Percentiles rank a stretch among this genome's conserved stretches.
Conservation (phyloP, 1,140 invertebrate genomes). For the Drosophila repletoides region DNA sequence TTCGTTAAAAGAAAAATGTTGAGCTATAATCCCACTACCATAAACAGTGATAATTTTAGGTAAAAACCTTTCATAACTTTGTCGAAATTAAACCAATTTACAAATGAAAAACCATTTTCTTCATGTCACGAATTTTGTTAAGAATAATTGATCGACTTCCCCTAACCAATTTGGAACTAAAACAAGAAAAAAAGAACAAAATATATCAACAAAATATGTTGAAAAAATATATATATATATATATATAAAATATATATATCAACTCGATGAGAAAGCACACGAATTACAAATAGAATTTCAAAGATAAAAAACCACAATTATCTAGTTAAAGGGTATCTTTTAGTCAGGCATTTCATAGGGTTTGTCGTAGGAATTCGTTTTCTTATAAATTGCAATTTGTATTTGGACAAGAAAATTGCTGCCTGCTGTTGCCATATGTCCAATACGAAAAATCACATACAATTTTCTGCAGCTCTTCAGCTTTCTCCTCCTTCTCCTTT, state of each 20-base stretch:
- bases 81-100: too few relatives aligned
- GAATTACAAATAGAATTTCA: not conserved
- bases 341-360: not conserved
- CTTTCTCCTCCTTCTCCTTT: not conserved
- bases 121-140: too few relatives aligned
- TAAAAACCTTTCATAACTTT: too few relatives aligned
- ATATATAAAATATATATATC: not conserved
- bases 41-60: too few relatives aligned
- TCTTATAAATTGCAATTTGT: slow-evolving; percentile 63
- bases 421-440: slow-evolving; percentile 65
- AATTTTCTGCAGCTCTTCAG: too few relatives aligned
- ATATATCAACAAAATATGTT: too few relatives aligned
- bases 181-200: not conserved
- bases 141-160: too few relatives aligned
- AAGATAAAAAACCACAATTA: not conserved
- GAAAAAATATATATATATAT: not conserved
- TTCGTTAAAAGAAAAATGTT: too few relatives aligned
- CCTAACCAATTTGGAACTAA: not conserved
- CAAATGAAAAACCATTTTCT: too few relatives aligned
- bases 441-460: slow-evolving; percentile 10
- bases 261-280: too few relatives aligned
- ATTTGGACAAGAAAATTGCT: slow-evolving; percentile 55
- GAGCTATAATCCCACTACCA: too few relatives aligned
- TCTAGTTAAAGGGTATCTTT: not conserved
- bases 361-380: slow-evolving; percentile 11